Evolutionary conservation across 2,113 vertebrate species (phyloP).

Genomic region (Cavia aperea): DNA sequence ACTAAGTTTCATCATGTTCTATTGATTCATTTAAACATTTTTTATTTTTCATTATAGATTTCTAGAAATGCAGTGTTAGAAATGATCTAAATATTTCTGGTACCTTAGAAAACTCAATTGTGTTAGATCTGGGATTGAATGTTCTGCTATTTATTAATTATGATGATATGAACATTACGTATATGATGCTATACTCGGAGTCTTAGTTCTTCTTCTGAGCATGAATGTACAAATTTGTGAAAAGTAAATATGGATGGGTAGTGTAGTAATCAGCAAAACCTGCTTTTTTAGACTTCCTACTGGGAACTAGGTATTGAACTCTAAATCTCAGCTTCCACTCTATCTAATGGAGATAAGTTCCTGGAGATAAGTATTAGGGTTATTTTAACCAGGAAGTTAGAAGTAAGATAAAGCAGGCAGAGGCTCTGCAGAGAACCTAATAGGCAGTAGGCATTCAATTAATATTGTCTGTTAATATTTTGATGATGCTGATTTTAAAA

Average conservation of each 20-base stretch:
- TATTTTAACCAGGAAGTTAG: not conserved
- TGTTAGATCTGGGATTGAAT: not conserved
- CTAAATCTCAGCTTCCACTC: not conserved
- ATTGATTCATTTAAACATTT: constrained; percentile 37
- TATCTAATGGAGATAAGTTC: not conserved
- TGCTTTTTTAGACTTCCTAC: not conserved
- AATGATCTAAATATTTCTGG: not conserved
- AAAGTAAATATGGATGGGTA: not conserved
- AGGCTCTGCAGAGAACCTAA: not conserved
- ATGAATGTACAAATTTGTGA: not conserved
- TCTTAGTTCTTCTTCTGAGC: not conserved
- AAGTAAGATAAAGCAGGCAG: not conserved
- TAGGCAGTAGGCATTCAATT: not conserved
- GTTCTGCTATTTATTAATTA: not conserved
- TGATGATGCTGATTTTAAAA: not conserved
- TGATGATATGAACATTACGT: not conserved
- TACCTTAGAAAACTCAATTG: not conserved
- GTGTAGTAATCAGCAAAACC: not conserved
- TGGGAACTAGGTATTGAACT: not conserved
- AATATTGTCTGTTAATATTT: not conserved
- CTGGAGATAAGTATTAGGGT: not conserved
- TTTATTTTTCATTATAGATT: not conserved
- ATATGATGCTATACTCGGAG: not conserved
- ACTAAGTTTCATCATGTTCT: constrained; percentile 50
- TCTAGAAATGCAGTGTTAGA: constrained; percentile 47